Evolutionary conservation across 2,888 invertebrate genomes (phyloP), one percentile per base, ranked within the genome.

Genomic region (Pantelozetes paolii): DNA sequence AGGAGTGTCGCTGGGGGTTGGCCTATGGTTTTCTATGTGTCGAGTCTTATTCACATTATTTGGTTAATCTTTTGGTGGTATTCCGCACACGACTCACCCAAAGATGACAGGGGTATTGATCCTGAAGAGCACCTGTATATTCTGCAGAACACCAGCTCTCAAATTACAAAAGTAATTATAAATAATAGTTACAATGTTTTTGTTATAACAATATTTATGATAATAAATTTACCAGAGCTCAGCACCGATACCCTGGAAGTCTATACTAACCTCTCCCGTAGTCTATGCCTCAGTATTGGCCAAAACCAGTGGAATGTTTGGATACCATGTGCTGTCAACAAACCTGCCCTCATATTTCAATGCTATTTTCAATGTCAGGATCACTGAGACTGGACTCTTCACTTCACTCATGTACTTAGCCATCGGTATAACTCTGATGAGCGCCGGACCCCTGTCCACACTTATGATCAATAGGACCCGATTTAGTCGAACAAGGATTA

Each of bases 21-120:
- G 77, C 77, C 77, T 2, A 75, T 76, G 9, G 77, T 76, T 13
- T 77, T 76, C 71, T 77, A 77, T 40, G 67, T 76, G n/a, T 62
- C 75, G 8, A 75, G 77, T 72, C 42, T 69, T 15, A 15, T 74
- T 9, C 71, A 71, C 23, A 15, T 40, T 3, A 36, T 77, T 15
- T 77, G 77, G 77, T 73, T 77, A 13, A 13, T 76, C 1, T 70
- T 77, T n/a, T 77, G 77, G 77, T 18, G 28, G n/a, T 75, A 54
- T n/a, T 69, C 71, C 13, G 76, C 70, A 13, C 50, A 75, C 23
- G 76, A 71, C 32, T 59, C 26, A 23, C 77, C 77, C 2, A 23
- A 59, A 13, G 75, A 77, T 13, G 74, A 71, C 50, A 23, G 18
- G 18, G 9, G 11, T 30, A 70, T 74, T 20, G 18, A 32, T n/a